phyloP scores from a whole-genome alignment of 2,888 invertebrate species.

The Orthonychiurus folsomi region DNA sequence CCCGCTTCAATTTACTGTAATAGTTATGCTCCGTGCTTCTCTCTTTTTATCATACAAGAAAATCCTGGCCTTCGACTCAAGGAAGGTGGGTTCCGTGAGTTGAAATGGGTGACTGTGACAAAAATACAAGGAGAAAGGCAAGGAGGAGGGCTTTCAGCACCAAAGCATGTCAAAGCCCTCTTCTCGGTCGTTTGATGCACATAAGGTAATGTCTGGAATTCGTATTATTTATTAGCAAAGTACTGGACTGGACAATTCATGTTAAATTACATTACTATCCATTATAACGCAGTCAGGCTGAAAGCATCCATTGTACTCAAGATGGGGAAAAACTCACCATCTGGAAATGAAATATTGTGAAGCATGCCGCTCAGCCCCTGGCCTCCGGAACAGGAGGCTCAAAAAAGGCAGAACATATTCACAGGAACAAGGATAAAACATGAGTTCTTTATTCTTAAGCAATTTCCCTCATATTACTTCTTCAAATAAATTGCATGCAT shows the following conservation, averaged over 20 bases:
- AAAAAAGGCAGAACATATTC: not conserved
- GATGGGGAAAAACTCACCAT: constrained; percentile 7
- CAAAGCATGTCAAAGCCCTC: too few relatives aligned
- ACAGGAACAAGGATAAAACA: not conserved
- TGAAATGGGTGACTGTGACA: too few relatives aligned
- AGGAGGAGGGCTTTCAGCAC: too few relatives aligned
- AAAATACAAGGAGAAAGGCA: too few relatives aligned
- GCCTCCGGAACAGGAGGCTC: not conserved
- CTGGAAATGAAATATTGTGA: constrained; percentile 7
- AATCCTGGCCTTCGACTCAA: too few relatives aligned
- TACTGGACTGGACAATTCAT: not conserved
- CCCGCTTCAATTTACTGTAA: too few relatives aligned
- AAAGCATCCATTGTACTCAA: not conserved
- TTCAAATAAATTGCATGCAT: not conserved
- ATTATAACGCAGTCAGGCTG: not conserved
- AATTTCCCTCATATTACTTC: not conserved
- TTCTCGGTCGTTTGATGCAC: too few relatives aligned
- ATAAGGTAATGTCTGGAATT: too few relatives aligned
- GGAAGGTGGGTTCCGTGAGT: too few relatives aligned
- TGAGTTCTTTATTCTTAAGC: constrained; percentile 1
- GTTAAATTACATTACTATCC: not conserved
- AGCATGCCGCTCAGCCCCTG: not conserved
- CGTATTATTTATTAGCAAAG: not conserved
- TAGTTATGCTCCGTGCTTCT: too few relatives aligned
- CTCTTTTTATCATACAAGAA: too few relatives aligned